Conservation (phyloP, 35 echinoderm and acorn worm genomes). For the Lytechinus pictus region DNA sequence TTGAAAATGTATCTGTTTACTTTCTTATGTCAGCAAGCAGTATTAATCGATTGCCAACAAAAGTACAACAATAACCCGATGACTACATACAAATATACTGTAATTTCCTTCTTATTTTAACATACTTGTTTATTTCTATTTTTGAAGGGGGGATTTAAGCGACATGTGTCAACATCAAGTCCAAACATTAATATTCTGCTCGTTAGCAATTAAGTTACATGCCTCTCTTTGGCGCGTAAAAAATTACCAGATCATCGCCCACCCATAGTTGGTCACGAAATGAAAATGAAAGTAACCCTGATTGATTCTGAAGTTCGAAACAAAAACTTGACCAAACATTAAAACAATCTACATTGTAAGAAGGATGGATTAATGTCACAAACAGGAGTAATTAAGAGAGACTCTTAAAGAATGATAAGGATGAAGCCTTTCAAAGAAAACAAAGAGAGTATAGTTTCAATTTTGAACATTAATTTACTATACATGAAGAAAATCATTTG, state of each 20-base stretch:
- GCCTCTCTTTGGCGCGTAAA: not conserved
- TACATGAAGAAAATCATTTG: not conserved
- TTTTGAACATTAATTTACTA: not conserved
- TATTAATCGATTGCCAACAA: too few relatives aligned
- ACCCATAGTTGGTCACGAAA: not conserved
- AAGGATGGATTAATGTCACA: not conserved
- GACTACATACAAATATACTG: too few relatives aligned
- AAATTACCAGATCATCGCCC: not conserved
- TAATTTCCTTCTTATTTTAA: too few relatives aligned
- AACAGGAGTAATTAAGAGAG: not conserved
- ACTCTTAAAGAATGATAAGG: not conserved
- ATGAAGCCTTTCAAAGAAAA: not conserved
- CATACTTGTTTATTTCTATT: too few relatives aligned
- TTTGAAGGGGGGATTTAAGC: too few relatives aligned
- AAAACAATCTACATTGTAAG: not conserved
- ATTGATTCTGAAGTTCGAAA: not conserved
- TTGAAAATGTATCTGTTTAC: too few relatives aligned
- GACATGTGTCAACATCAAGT: too few relatives aligned
- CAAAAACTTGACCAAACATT: not conserved
- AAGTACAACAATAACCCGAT: too few relatives aligned
- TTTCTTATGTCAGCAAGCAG: too few relatives aligned
- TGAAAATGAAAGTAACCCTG: not conserved
- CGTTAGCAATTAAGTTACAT: too few relatives aligned
- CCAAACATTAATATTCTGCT: too few relatives aligned
- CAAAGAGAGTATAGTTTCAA: not conserved